phyloP scores from a whole-genome alignment of 2,888 invertebrate genomes.

The Drosophila antonietae region DNA sequence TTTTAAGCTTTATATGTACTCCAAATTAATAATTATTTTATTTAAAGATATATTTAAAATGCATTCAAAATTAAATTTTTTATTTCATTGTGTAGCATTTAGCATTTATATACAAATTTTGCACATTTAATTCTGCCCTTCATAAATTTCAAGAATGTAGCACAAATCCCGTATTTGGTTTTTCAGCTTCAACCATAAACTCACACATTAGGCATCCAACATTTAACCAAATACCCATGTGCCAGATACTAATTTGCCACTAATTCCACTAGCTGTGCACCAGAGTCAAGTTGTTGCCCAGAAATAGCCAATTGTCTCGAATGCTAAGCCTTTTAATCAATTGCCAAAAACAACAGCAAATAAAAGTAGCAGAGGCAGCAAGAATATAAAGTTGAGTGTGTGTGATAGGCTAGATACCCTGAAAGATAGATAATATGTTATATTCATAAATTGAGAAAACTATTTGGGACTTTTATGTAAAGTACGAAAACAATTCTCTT shows the following conservation, averaged over 20 bases:
- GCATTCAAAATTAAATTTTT: neutral
- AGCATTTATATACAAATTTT: neutral
- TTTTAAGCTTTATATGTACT: neutral
- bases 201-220: slow-evolving; percentile 71
- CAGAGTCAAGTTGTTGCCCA: slow-evolving; percentile 7
- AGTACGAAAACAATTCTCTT: too few species aligned
- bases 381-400: neutral
- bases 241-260: slow-evolving; percentile 64
- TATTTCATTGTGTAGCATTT: neutral
- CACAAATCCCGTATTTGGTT: slow-evolving; percentile 28
- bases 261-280: slow-evolving; percentile 48
- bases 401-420: slow-evolving; percentile 13
- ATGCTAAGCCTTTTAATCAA: slow-evolving; percentile 78
- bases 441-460: too few species aligned
- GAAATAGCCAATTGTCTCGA: slow-evolving; percentile 68
- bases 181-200: slow-evolving; percentile 56
- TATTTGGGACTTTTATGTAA: too few species aligned
- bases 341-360: slow-evolving; percentile 62
- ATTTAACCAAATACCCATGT: slow-evolving; percentile 63
- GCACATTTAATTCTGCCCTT: neutral
- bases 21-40: too few species aligned
- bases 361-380: neutral
- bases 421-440: too few species aligned
- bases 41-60: neutral
- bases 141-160: slow-evolving; percentile 7